Conservation (phyloP, 2,888 invertebrate species). For the Nephrotoma guestfalica region DNA sequence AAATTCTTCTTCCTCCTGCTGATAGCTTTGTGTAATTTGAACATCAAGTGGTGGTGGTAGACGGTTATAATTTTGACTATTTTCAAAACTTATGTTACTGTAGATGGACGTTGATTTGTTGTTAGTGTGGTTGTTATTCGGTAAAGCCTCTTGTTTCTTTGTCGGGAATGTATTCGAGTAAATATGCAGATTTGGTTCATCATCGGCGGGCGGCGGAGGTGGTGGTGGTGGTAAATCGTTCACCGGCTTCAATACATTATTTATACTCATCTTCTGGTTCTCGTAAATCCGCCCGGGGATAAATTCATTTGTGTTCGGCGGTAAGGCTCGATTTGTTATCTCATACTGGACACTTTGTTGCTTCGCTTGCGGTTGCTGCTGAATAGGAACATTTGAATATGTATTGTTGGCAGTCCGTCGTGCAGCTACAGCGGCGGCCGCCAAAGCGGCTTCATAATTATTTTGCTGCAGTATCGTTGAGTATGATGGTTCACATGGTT, state of each 20-base stretch:
- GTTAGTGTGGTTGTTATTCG: neutral
- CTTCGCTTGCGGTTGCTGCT: neutral
- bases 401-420: neutral
- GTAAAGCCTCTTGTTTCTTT: neutral
- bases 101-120: neutral
- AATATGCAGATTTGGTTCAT: constrained; percentile 1
- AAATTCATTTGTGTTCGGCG: neutral
- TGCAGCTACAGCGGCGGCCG: constrained; percentile 8
- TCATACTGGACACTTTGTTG: neutral
- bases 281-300: constrained; percentile 7
- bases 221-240: neutral
- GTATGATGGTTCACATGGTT: constrained; percentile 57
- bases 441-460: constrained; percentile 17
- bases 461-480: constrained; percentile 45
- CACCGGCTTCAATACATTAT: neutral
- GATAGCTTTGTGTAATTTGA: neutral
- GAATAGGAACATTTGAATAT: neutral
- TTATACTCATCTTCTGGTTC: constrained; percentile 6
- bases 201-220: neutral
- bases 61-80: neutral
- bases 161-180: constrained; percentile 1
- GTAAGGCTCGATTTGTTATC: neutral
- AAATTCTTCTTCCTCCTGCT: constrained; percentile 35
- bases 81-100: constrained; percentile 1
- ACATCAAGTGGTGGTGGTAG: constrained; percentile 8